Evolutionary conservation across 2,888 invertebrate species (phyloP), one percentile per base, ranked within the genome.

Genomic region (Aromia moschata): DNA sequence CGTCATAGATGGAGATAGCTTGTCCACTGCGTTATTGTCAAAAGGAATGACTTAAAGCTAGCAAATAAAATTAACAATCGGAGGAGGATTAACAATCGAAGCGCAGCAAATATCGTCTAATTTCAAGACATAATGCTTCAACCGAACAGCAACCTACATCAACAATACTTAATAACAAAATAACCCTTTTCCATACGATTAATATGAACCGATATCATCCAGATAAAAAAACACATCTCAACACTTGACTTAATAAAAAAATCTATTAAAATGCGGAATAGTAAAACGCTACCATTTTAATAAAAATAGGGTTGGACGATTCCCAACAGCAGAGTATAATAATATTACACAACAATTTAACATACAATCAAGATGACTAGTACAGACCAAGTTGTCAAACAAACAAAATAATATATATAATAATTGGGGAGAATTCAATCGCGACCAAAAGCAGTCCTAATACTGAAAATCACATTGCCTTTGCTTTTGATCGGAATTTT

Each of bases 291-390:
- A 65, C 63, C 62, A 64, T 64, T 62, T 59, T 53, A 58, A 61
- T 56, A 46, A 64, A 65, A 70, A 67, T 64, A 66, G 59, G 60
- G 61, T 68, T 56, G 61, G 64, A 58, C 58, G 61, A 54, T 60
- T 58, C 58, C 62, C 52, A 68, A 67, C 67, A 72, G 69, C 63
- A 71, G 65, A 72, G 64, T 64, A 70, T 58, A 70, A 69, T 70
- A 71, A 64, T 71, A 77, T 76, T 75, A 77, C 71, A 77, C 77
- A 78, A 79, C 74, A 77, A 77, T 74, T 77, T 76, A 77, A 78
- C 75, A 77, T 78, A 78, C 73, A 78, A 73, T 74, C 70, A 75
- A 79, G 77, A 79, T 80, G 80, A 80, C 80, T 80, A 80, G 80
- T 78, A 78, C 71, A 75, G 77, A 77, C 77, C 74, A 78, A 77